These are phyloP conservation scores for Syngnathus typhle DNA, from an alignment of 2,113 vertebrate species.

Conservation along the genomic window DNA sequence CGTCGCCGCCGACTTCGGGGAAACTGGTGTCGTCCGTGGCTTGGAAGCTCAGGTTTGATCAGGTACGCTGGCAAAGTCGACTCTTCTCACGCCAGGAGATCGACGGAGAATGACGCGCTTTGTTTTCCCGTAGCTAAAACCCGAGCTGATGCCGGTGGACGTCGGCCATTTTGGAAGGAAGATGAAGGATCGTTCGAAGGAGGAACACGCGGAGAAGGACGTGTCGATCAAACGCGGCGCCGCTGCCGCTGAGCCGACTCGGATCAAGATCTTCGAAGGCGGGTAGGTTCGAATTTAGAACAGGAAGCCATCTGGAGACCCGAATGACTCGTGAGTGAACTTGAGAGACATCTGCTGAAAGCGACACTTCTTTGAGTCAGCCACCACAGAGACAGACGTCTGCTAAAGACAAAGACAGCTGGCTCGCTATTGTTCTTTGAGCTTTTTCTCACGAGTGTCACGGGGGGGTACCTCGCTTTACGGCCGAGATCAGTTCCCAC, in stretches of 20 bases:
- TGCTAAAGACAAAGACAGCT: neutral
- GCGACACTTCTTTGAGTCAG: neutral
- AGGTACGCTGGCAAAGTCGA: conserved; percentile 69
- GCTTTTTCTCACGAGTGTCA: neutral
- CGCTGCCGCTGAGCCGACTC: conserved; percentile 75
- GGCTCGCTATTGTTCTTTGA: neutral
- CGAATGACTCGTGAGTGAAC: neutral
- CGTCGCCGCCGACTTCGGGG: conserved; percentile 83
- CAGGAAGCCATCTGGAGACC: neutral
- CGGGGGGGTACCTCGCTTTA: neutral
- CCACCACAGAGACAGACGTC: neutral
- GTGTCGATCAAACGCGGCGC: conserved; percentile 77
- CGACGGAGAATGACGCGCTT: neutral
- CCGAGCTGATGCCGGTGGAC: conserved; percentile 85
- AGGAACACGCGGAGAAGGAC: conserved; percentile 91
- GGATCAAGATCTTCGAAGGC: conserved; percentile 99
- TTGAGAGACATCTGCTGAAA: neutral
- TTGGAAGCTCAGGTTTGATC: conserved; percentile 88
- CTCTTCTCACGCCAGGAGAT: neutral
- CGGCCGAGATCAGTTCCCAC: neutral
- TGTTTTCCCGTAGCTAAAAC: conserved; percentile 78
- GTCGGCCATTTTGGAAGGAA: conserved; percentile 85
- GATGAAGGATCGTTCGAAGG: conserved; percentile 86
- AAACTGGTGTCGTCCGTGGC: conserved; percentile 94
- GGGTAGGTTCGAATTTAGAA: conserved; percentile 75